Evolutionary conservation across 2,888 invertebrate species (phyloP), one percentile per base, ranked within the genome.

Genomic region (Scelioninae gen. 2): DNA sequence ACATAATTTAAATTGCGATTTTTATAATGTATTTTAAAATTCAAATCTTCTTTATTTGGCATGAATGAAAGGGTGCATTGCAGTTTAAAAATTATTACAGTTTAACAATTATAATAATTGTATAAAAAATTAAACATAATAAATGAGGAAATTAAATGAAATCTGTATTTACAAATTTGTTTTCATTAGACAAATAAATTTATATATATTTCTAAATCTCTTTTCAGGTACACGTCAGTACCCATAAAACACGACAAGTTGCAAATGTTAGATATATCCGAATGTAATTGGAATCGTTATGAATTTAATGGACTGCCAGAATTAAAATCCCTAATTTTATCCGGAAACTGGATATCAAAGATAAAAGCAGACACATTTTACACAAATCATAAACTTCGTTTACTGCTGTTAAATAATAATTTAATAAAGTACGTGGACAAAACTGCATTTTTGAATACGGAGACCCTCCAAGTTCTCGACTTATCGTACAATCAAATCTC

Each of bases 401-500:
- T 88, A 61, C 81, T 94, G 11, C 92, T 92, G 82, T 82, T 94
- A 35, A 91, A 92, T 0, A 88, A 88, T 41, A 94, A 94, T 83
- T 89, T 90, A 13, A 89, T 94, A 39, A 89, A 89, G 7, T 87
- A 86, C 0, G 81, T 94, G 18, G 90, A 90, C 76, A 83, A 85
- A 58, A 89, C 90, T 73, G 90, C 91, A 0, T 93, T 94, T 82
- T 86, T 86, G 46, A 89, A 89, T 9, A 81, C 93, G 2, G 85
- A 85, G 73, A 86, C 88, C 73, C 82, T 94, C 3, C 89, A 89
- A 77, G 84, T 87, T 71, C 85, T 94, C 52, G 92, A 94, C 84
- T 84, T 94, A 74, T 93, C 94, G 0, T 90, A 89, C 84, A 94
- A 94, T 83, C 90, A 90, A 83, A 88, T 94, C 60, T 88, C 89